These are phyloP conservation scores for Chiroxiphia lanceolata DNA, from an alignment of 2,797 vertebrate species.

Conservation along the genomic window DNA sequence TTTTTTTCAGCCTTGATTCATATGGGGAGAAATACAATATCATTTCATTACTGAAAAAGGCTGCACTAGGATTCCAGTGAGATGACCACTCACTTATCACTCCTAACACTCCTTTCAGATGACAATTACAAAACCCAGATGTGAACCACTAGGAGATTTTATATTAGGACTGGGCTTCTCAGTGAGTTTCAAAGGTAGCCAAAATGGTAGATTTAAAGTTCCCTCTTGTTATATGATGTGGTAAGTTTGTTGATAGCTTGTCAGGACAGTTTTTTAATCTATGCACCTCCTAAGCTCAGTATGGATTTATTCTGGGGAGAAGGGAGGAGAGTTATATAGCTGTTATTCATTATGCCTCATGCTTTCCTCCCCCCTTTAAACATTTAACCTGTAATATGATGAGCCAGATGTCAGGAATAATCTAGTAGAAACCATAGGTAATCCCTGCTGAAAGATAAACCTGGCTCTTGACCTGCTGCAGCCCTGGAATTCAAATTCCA, in stretches of 20 bases:
- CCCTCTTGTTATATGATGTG: conserved; percentile 33
- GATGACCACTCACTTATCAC: conserved; percentile 34
- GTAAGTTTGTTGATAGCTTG: conserved; percentile 34
- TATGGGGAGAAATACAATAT: not conserved
- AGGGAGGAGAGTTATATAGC: not conserved
- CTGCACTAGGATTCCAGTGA: conserved; percentile 5
- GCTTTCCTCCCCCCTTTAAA: not conserved
- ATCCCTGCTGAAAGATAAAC: conserved; percentile 39
- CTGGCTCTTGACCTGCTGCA: conserved; percentile 13
- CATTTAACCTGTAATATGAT: conserved; percentile 42
- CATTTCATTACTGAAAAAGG: conserved; percentile 28
- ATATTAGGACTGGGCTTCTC: not conserved
- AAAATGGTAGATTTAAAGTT: conserved; percentile 43
- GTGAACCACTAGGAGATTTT: conserved; percentile 41
- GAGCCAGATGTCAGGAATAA: conserved; percentile 23
- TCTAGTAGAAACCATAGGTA: conserved; percentile 20
- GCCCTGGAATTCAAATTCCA: conserved; percentile 14
- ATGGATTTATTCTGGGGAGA: conserved; percentile 10
- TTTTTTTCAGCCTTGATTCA: not conserved
- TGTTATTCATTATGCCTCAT: conserved; percentile 31
- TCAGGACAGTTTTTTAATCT: conserved; percentile 29
- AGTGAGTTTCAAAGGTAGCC: conserved; percentile 41
- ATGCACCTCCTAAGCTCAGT: not conserved
- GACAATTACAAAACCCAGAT: conserved; percentile 59
- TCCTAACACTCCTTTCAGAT: conserved; percentile 4